These are phyloP conservation scores for Sarcophaga carnaria DNA, from an alignment of 2,888 invertebrate genomes.

Conservation along the genomic window DNA sequence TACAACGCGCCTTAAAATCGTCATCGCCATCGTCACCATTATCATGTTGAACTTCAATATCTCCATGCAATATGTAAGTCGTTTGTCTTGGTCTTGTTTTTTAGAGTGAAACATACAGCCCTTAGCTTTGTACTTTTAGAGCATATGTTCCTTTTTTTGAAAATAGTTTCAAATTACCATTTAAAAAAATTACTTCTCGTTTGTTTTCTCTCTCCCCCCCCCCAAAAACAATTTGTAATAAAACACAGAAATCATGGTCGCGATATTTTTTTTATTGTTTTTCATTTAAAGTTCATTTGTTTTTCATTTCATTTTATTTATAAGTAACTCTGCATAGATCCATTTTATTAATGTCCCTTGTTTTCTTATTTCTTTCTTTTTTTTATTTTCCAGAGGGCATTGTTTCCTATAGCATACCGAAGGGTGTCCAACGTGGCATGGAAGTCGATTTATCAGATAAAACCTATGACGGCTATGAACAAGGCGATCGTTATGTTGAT, in stretches of 20 bases:
- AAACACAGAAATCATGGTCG: slow-evolving; percentile 25
- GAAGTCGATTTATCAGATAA: slow-evolving; percentile 90
- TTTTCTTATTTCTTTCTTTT: slow-evolving; percentile 22
- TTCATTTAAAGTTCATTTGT: too few relatives aligned
- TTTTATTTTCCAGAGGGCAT: slow-evolving; percentile 86
- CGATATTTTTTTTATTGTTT: background rate
- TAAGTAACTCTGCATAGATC: background rate
- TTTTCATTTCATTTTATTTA: slow-evolving; percentile 36
- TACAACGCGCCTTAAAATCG: slow-evolving; percentile 58
- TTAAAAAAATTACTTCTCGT: slow-evolving; percentile 10
- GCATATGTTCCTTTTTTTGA: slow-evolving; percentile 59
- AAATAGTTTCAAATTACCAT: slow-evolving; percentile 67
- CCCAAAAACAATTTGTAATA: slow-evolving; percentile 3
- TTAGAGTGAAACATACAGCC: background rate
- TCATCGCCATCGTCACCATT: slow-evolving; percentile 31
- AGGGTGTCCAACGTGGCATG: slow-evolving; percentile 87
- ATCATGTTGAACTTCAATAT: background rate
- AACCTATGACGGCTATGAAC: slow-evolving; percentile 89
- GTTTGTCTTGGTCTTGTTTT: slow-evolving; percentile 72
- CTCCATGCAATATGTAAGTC: slow-evolving; percentile 73
- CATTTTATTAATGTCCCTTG: background rate
- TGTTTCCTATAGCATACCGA: slow-evolving; percentile 90
- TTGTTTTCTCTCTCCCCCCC: slow-evolving; percentile 27
- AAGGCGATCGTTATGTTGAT: slow-evolving; percentile 85
- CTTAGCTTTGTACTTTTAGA: background rate